A percentile compares a stretch with the other conserved stretches of the same genome.
phyloP scores from a whole-genome alignment of 2,113 vertebrate species.

The Barbus barbus region DNA sequence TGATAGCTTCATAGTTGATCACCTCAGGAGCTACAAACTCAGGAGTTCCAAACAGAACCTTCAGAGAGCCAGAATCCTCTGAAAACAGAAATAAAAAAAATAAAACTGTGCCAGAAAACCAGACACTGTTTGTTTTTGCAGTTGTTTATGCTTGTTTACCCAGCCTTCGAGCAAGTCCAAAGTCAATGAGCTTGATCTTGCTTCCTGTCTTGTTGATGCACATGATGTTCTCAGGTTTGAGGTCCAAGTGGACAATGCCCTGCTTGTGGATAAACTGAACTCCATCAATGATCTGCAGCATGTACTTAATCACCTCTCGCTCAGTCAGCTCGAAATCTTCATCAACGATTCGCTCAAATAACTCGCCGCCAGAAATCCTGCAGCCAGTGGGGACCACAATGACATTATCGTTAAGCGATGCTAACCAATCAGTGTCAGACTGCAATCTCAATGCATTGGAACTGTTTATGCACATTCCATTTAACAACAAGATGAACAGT shows the following conservation, averaged over 20 bases:
- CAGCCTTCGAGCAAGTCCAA: constrained; percentile 91
- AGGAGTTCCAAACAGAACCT: constrained; percentile 97
- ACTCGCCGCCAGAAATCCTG: constrained; percentile 94
- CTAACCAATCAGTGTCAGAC: background rate
- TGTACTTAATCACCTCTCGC: constrained; percentile 96
- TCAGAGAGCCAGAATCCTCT: constrained; percentile 91
- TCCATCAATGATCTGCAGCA: constrained; percentile 95
- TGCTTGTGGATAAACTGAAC: constrained; percentile 96
- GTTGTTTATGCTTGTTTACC: constrained; percentile 69
- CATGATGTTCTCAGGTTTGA: constrained; percentile 99
- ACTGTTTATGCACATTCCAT: constrained; percentile 44
- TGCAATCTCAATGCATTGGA: constrained; percentile 7
- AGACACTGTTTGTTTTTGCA: background rate
- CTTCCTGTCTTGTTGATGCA: constrained; percentile 96
- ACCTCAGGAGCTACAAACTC: constrained; percentile 99
- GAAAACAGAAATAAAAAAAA: constrained; percentile 51
- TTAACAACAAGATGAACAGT: constrained; percentile 36
- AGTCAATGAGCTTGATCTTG: constrained; percentile 98
- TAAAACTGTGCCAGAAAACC: background rate
- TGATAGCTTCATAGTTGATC: constrained; percentile 96
- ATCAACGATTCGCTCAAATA: constrained; percentile 97
- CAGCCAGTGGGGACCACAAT: background rate
- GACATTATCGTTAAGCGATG: background rate
- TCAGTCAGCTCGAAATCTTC: constrained; percentile 98
- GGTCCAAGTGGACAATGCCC: constrained; percentile 96